Base-by-base conservation (phyloP, 1,140 invertebrate species). In the Brachionus plicatilis region DNA sequence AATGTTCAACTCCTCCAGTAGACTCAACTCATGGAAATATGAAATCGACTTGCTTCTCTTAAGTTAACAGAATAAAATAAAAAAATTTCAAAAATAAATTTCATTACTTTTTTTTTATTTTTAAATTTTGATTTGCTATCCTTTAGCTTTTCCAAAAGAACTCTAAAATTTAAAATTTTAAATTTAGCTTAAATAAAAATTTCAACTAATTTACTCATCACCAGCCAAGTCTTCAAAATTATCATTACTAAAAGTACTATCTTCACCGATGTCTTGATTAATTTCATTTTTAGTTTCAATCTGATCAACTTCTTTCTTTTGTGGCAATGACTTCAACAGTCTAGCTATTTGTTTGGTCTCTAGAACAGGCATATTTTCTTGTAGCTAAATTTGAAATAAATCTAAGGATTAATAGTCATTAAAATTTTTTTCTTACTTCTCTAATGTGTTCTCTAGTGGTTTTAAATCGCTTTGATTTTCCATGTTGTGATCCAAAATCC, bases 321-420 rank as follows among this genome's bases (percentile, higher is more conserved):
- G 5, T 27, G 72, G 72, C 11, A 76, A 27, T 4, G 41, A 27
- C 14, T 82, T 82, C 9, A 82, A 33, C 6, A 82, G n/a, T 33
- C 43, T 82, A 6, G 17, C 60, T 41, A 82, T 45, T 33, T 68
- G 33, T 47, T 82, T 82, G 24, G 53, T 82, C n/a, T 82, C 79
- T 33, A 82, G 17, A 43, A 82, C 60, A n/a, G 79, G 79, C 79
- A 82, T 82, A 37, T 45, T 82, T 14, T 82, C 53, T 29, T 65
- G 50, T n/a, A 82, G 56, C 79, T 82, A 12, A 17, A 45, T 37
- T 82, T 20, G 50, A 80, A 20, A 37, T 8, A 56, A 56, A 56
- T 66, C 41, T 17, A 60, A 1, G 14, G 2, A 65, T 82, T 24
- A 43, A 56, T n/a, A 6, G 56, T 80, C 37, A 11, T n/a, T 41